These are phyloP conservation scores for Selenia dentaria DNA, from an alignment of 2,888 invertebrate genomes.

Conservation along the genomic window DNA sequence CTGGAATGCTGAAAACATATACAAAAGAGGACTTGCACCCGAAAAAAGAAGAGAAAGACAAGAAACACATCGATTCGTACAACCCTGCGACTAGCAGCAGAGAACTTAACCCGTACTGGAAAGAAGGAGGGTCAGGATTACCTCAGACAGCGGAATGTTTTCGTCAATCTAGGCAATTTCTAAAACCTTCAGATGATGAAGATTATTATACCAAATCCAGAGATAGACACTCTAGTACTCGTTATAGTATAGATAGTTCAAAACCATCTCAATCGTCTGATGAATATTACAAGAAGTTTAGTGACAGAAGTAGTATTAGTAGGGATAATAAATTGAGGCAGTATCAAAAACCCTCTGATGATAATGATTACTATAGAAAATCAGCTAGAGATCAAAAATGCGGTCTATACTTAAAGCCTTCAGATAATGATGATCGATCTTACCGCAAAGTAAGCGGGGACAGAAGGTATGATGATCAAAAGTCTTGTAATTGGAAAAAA, in stretches of 20 bases:
- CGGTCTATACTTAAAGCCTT: conserved; percentile 6
- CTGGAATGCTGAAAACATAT: conserved; percentile 77
- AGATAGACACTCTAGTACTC: conserved; percentile 11
- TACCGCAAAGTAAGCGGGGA: conserved; percentile 15
- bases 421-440: conserved; percentile 24
- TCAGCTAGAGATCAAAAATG: not conserved
- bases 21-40: conserved; percentile 74
- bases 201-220: conserved; percentile 50
- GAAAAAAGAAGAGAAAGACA: conserved; percentile 76
- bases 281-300: conserved; percentile 49
- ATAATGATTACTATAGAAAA: conserved; percentile 9
- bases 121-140: conserved; percentile 93
- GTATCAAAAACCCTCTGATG: not conserved
- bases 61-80: conserved; percentile 84
- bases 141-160: conserved; percentile 81
- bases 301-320: conserved; percentile 2
- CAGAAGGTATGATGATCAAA: conserved; percentile 26
- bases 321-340: conserved; percentile 2
- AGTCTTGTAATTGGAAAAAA: conserved; percentile 53
- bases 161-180: conserved; percentile 60
- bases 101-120: conserved; percentile 97
- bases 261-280: conserved; percentile 68
- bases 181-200: conserved; percentile 67
- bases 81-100: conserved; percentile 88
- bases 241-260: conserved; percentile 32